Evolutionary conservation across 2,888 invertebrate genomes (phyloP).

Genomic region (Leptinotarsa peninsularis): DNA sequence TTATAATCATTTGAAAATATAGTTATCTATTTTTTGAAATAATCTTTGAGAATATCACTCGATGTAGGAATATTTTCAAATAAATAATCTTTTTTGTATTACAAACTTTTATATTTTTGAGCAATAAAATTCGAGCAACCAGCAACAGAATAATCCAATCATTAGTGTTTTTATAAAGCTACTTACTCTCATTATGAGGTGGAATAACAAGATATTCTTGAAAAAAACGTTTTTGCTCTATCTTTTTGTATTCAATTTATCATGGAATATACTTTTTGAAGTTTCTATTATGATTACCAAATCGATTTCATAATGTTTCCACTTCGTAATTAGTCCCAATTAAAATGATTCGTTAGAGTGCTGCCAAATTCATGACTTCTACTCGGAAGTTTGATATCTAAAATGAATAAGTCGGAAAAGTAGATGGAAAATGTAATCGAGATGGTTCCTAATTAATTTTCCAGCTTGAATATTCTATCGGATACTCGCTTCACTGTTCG

Average conservation of each 20-base stretch:
- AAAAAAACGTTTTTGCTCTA: too few relatives aligned
- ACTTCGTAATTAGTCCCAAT: background rate
- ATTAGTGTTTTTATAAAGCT: too few relatives aligned
- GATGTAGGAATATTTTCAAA: too few relatives aligned
- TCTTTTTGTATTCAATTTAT: background rate
- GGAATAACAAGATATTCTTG: too few relatives aligned
- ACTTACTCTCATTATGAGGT: too few relatives aligned
- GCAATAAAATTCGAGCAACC: too few relatives aligned
- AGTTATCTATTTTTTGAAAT: too few relatives aligned
- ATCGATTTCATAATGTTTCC: background rate
- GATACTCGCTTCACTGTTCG: background rate
- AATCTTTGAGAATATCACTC: too few relatives aligned
- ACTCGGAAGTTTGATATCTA: background rate
- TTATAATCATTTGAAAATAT: too few relatives aligned
- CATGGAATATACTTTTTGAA: background rate
- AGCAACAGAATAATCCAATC: too few relatives aligned
- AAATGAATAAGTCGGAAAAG: background rate
- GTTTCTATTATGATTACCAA: background rate
- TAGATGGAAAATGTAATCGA: background rate
- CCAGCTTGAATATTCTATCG: background rate
- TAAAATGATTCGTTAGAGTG: background rate
- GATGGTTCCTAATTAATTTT: slow-evolving; percentile 8
- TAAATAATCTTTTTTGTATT: too few relatives aligned
- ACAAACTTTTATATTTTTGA: too few relatives aligned
- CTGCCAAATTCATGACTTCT: background rate